Evolutionary conservation across 37 sponge, comb jelly and placozoan genomes (phyloP), one percentile per base, ranked within the genome.

Genomic region (Cladorhizidae sp.): DNA sequence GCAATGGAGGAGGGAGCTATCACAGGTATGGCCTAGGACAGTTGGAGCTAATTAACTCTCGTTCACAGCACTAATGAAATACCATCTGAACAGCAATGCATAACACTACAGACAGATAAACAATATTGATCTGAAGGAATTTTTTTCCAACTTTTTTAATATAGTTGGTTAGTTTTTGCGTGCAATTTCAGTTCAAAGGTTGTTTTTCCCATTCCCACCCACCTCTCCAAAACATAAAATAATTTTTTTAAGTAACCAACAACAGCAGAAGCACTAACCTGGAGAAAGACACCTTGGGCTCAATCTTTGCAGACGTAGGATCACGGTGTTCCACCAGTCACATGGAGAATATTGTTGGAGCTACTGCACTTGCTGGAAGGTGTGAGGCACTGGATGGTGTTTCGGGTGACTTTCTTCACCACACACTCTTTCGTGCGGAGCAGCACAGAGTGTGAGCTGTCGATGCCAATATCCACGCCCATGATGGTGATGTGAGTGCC

Each of bases 401-500:
- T 52, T 6, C 32, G 18, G 1, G 26, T 41, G 3, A 76, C 62
- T 1, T 68, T 31, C 22, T 21, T 12, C 14, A 86, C 54, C 23
- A 9, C 43, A 56, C 92, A 91, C 31, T 57, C 39, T 61, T 74
- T 45, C 40, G 54, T 57, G 0, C 72, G 77, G 20, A 91, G 64
- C 54, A 38, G 14, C 20, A 91, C 84, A 0, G 22, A 59, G 32
- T 78, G 82, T 43, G 15, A 17, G 71, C 49, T 74, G 0, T 87
- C 92, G n/a, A 80, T 87, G 52, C 74, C 78, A 11, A 92, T 62
- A 76, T 84, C 7, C 2, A 3, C 1, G 14, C 93, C 93, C 6
- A 3, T 67, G 14, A 92, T 78, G 35, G 78, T 87, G 58, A 92
- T 77, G 3, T 75, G 58, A 25, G 88, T 87, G 72, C 93, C 93